Evolutionary conservation across 2,888 invertebrate genomes (phyloP).

Genomic region (Agrotis exclamationis): DNA sequence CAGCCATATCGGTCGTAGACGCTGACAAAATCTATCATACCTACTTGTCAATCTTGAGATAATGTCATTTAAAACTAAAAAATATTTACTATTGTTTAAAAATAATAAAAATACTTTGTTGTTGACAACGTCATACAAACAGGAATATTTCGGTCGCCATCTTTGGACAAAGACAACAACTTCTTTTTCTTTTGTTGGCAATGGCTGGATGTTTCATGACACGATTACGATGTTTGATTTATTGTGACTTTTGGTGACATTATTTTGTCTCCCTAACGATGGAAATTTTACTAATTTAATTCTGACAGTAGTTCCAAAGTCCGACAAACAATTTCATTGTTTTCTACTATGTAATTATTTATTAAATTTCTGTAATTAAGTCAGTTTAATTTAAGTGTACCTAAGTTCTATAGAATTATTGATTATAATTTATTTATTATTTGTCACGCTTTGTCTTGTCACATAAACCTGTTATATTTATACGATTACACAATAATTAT

Average conservation of each 20-base stretch:
- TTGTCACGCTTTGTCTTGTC: neutral
- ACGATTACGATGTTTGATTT: neutral
- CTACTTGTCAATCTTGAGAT: constrained; percentile 26
- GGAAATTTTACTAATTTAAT: too few species aligned
- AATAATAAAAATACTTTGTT: constrained; percentile 9
- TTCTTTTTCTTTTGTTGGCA: neutral
- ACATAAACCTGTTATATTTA: neutral
- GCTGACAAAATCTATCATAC: constrained; percentile 14
- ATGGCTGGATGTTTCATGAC: neutral
- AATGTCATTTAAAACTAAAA: constrained; percentile 18
- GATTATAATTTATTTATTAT: neutral
- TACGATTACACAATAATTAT: too few species aligned
- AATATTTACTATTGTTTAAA: constrained; percentile 9
- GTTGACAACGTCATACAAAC: neutral
- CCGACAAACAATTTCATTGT: constrained; percentile 19
- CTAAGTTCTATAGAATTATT: neutral
- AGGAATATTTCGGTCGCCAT: constrained; percentile 12
- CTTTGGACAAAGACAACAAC: constrained; percentile 12
- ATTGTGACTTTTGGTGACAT: neutral
- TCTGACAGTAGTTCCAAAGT: constrained; percentile 12
- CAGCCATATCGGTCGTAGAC: constrained; percentile 13
- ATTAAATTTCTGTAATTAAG: constrained; percentile 1
- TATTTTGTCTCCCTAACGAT: too few species aligned
- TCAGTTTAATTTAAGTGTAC: neutral
- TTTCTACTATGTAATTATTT: constrained; percentile 1